Evolutionary conservation across 1,140 invertebrate genomes (phyloP).

Genomic region (Zaprionus nigranus): DNA sequence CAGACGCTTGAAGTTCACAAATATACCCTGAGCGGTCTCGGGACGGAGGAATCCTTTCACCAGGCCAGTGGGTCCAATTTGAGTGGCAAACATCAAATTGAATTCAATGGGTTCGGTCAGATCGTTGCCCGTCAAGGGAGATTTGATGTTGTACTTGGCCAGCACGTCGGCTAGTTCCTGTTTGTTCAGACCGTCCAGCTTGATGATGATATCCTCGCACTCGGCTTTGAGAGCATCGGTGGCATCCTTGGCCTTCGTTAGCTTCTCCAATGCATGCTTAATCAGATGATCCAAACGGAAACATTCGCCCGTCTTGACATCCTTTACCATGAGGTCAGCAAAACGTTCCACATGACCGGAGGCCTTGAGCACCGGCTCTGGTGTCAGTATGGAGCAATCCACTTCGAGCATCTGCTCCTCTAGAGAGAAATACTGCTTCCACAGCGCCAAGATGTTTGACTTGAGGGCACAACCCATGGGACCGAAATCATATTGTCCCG

Average conservation of each 20-base stretch:
- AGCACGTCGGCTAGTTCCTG: constrained; percentile 94
- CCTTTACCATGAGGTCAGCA: constrained; percentile 99
- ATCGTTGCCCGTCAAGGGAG: constrained; percentile 97
- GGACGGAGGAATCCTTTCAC: constrained; percentile 97
- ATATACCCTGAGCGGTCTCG: constrained; percentile 99
- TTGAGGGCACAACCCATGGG: constrained; percentile 99
- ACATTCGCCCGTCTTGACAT: constrained; percentile 97
- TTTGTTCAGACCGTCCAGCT: constrained; percentile 94
- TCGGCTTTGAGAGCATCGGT: constrained; percentile 89
- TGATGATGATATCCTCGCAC: constrained; percentile 92
- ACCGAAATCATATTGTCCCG: constrained; percentile 98
- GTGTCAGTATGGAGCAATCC: constrained; percentile 98
- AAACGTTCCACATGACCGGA: constrained; percentile 99
- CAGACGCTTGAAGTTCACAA: constrained; percentile 97
- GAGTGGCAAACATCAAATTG: constrained; percentile 99
- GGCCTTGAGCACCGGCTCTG: constrained; percentile 97
- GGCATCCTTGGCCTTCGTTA: constrained; percentile 93
- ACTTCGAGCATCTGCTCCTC: constrained; percentile 99
- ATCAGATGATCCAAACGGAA: constrained; percentile 99
- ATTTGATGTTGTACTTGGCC: constrained; percentile 96
- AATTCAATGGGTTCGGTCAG: constrained; percentile 98
- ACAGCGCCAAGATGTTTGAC: constrained; percentile 95
- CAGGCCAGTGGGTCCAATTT: constrained; percentile 97
- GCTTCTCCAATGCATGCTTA: constrained; percentile 97
- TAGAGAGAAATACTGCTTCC: constrained; percentile 98